A percentile compares a stretch with the other conserved stretches of the same genome.
phyloP scores from a whole-genome alignment of 2,797 vertebrate species.

The Rhodeus uyekii region DNA sequence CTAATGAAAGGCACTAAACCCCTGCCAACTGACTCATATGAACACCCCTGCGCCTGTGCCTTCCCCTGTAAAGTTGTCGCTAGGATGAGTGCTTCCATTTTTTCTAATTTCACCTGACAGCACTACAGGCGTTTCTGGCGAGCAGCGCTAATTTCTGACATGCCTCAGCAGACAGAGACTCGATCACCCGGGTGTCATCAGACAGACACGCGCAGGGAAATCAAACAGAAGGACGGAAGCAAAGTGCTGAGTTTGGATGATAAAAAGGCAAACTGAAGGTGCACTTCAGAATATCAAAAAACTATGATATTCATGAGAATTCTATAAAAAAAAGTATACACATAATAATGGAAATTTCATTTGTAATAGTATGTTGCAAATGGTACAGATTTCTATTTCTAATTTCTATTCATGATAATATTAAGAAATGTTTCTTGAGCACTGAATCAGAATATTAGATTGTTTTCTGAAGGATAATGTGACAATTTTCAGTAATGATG shows the following conservation, averaged over 20 bases:
- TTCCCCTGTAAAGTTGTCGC: conserved; percentile 65
- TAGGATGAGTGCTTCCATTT: conserved; percentile 78
- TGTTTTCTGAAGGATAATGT: neutral
- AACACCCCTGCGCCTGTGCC: conserved; percentile 65
- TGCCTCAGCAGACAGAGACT: conserved; percentile 69
- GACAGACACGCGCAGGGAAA: conserved; percentile 53
- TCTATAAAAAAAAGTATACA: neutral
- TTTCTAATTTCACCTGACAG: conserved; percentile 78
- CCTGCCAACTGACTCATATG: conserved; percentile 72
- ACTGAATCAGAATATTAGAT: neutral
- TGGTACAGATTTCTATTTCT: neutral
- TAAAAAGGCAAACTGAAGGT: conserved; percentile 19
- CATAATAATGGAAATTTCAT: neutral
- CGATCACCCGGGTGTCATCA: conserved; percentile 64
- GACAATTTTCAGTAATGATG: neutral
- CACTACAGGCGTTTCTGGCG: conserved; percentile 68
- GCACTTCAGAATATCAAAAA: neutral
- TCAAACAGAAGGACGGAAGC: conserved; percentile 13
- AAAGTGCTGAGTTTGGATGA: conserved; percentile 1
- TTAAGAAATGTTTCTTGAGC: neutral
- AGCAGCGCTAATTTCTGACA: conserved; percentile 69
- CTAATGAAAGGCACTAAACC: conserved; percentile 71
- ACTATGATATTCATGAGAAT: neutral
- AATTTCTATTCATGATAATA: neutral
- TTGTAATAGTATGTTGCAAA: neutral